Percentiles rank a stretch among this genome's conserved stretches.
Conservation (phyloP, 2,888 invertebrate species). For the Cybosia mesomella region DNA sequence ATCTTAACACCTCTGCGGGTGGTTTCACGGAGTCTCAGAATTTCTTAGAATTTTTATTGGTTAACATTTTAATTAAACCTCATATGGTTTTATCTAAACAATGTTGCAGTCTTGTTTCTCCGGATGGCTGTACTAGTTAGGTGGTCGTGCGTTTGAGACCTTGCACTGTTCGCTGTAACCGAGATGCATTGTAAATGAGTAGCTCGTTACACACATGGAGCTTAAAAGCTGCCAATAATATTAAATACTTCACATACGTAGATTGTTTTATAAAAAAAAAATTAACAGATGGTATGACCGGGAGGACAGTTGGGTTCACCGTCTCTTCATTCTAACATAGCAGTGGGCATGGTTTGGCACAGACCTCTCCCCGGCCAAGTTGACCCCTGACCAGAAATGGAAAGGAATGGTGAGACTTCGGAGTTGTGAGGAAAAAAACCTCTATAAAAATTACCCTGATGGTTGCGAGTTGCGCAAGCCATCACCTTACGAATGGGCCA, state of each 20-base stretch:
- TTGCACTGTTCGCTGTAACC: slow-evolving; percentile 59
- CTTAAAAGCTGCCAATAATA: slow-evolving; percentile 18
- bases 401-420: too few relatives aligned
- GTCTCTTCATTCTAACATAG: too few relatives aligned
- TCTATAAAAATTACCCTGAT: too few relatives aligned
- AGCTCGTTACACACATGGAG: slow-evolving; percentile 45
- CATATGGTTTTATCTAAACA: slow-evolving; percentile 34
- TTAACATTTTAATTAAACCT: slow-evolving; percentile 53
- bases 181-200: slow-evolving; percentile 67
- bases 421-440: too few relatives aligned
- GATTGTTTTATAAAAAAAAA: too few relatives aligned
- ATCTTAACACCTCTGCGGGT: slow-evolving; percentile 27
- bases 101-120: slow-evolving; percentile 52
- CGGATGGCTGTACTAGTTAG: slow-evolving; percentile 53
- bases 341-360: too few relatives aligned
- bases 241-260: background rate
- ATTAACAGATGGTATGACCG: too few relatives aligned
- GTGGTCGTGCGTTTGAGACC: slow-evolving; percentile 55
- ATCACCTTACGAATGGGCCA: too few relatives aligned
- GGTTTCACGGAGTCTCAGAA: slow-evolving; percentile 34
- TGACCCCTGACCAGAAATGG: too few relatives aligned
- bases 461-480: too few relatives aligned
- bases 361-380: too few relatives aligned
- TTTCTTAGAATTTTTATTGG: slow-evolving; percentile 56
- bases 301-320: background rate